Evolutionary conservation across 2,113 vertebrate species (phyloP).

Genomic region (Eurypyga helias): DNA sequence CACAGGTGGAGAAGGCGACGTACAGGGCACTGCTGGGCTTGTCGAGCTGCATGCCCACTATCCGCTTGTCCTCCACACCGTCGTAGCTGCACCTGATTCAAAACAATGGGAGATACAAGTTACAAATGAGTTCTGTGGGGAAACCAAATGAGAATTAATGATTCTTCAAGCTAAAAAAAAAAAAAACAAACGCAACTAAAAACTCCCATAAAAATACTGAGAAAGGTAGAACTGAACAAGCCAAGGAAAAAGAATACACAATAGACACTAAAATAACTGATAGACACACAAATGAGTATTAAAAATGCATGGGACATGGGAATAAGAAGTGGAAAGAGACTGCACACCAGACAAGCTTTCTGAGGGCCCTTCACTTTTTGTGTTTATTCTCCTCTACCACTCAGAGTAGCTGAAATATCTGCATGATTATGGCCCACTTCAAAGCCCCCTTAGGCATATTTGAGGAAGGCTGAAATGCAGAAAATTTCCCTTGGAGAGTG

Average conservation of each 20-base stretch:
- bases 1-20: constrained; percentile 92
- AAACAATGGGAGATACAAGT: background rate
- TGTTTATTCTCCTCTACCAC: constrained; percentile 13
- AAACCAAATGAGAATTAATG: background rate
- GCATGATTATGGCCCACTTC: constrained; percentile 6
- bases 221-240: background rate
- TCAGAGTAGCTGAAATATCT: constrained; percentile 28
- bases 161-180: background rate
- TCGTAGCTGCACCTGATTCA: constrained; percentile 90
- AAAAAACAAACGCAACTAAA: background rate
- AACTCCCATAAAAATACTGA: accelerated
- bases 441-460: constrained; percentile 10
- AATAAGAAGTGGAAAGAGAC: background rate
- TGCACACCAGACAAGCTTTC: background rate
- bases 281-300: background rate
- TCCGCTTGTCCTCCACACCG: constrained; percentile 92
- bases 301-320: background rate
- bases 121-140: background rate
- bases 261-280: background rate
- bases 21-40: constrained; percentile 85
- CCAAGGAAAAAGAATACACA: background rate
- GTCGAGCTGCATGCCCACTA: constrained; percentile 93
- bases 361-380: background rate
- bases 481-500: constrained; percentile 1
- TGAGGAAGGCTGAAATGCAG: constrained; percentile 3